A percentile compares a stretch with the other conserved stretches of the same genome.
Evolutionary conservation across 2,113 vertebrate species (phyloP).

Genomic region (human): DNA sequence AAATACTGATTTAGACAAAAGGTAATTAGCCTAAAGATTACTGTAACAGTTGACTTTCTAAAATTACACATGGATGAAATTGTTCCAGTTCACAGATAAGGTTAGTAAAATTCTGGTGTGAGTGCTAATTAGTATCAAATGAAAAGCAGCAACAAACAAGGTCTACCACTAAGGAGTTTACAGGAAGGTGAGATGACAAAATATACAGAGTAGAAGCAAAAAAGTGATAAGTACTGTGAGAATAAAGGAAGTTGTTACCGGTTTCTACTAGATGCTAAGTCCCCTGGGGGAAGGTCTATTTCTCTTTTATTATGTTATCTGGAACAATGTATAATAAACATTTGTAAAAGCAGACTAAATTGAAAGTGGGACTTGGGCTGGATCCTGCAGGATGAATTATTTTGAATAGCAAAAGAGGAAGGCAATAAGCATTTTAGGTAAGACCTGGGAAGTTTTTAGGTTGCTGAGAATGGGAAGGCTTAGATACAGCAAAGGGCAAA

Average conservation of each 20-base stretch:
- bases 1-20: conserved; percentile 27
- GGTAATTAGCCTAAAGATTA: conserved; percentile 4
- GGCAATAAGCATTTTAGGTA: not conserved
- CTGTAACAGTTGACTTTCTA: conserved; percentile 15
- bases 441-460: not conserved
- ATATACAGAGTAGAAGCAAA: not conserved
- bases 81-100: not conserved
- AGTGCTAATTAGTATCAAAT: not conserved
- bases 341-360: not conserved
- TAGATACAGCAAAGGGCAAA: not conserved
- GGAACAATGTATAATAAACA: not conserved
- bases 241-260: not conserved
- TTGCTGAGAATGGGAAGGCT: not conserved
- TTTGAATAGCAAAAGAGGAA: not conserved
- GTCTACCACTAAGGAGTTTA: not conserved
- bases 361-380: not conserved
- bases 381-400: not conserved
- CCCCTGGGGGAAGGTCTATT: not conserved
- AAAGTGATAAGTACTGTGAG: not conserved
- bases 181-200: not conserved
- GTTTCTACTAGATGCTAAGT: not conserved
- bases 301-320: not conserved
- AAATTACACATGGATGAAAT: conserved; percentile 7
- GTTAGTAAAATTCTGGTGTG: not conserved
- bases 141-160: not conserved